These are phyloP conservation scores for Philaenus spumarius DNA, from an alignment of 1,140 invertebrate genomes.

Conservation along the genomic window DNA sequence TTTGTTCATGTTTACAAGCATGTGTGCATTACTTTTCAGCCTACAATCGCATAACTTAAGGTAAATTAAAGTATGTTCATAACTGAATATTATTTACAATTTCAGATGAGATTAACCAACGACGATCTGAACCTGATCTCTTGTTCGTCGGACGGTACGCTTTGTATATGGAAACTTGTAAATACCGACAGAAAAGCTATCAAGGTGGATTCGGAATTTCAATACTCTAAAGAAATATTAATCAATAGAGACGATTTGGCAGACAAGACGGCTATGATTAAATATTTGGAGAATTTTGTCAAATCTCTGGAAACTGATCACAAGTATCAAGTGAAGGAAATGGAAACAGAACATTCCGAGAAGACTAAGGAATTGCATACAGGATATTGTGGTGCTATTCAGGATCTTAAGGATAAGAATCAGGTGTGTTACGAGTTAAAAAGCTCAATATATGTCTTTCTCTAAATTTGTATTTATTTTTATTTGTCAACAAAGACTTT, in stretches of 20 bases:
- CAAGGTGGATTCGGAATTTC: slow-evolving; percentile 62
- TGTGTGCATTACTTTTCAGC: no score
- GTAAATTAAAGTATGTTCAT: background rate
- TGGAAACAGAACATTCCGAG: slow-evolving; percentile 64
- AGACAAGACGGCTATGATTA: slow-evolving; percentile 47
- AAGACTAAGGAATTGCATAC: slow-evolving; percentile 60
- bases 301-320: slow-evolving; percentile 43
- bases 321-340: slow-evolving; percentile 59
- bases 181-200: slow-evolving; percentile 66
- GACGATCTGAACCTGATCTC: slow-evolving; percentile 74
- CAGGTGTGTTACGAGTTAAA: no score
- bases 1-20: no score
- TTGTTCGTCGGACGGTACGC: slow-evolving; percentile 61
- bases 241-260: slow-evolving; percentile 47
- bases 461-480: no score
- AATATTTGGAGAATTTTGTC: slow-evolving; percentile 5
- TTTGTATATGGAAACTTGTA: slow-evolving; percentile 78
- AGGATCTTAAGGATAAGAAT: slow-evolving; percentile 62
- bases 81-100: slow-evolving; percentile 3
- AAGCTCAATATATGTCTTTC: no score
- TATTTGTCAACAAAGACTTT: no score
- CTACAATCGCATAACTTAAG: no score
- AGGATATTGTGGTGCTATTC: slow-evolving; percentile 58
- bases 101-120: slow-evolving; percentile 58
- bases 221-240: slow-evolving; percentile 64